phyloP scores from a whole-genome alignment of 2,888 invertebrate genomes.

The Petrolisthes manimaculis region DNA sequence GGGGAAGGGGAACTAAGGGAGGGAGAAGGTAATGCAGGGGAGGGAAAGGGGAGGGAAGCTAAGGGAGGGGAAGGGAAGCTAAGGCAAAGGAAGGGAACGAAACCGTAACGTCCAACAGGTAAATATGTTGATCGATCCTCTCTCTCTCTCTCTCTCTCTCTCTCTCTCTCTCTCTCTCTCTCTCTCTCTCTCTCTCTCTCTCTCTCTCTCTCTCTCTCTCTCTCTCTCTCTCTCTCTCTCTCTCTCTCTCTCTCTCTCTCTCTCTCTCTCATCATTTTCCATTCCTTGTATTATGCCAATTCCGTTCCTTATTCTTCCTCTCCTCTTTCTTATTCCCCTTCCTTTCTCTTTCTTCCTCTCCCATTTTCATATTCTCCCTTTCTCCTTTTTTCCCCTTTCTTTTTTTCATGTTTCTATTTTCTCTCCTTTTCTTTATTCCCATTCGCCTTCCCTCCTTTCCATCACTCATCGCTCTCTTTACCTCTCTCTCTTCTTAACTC shows the following conservation, averaged over 20 bases:
- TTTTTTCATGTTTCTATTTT: too few species aligned
- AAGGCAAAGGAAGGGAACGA: too few species aligned
- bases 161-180: not conserved
- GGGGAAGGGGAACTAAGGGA: too few species aligned
- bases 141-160: not conserved
- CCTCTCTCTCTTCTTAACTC: not conserved
- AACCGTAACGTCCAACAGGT: too few species aligned
- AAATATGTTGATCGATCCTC: not conserved
- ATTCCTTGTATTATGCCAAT: not conserved
- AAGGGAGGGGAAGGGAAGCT: too few species aligned
- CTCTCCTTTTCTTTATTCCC: not conserved
- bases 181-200: not conserved
- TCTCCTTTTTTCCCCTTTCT: not conserved
- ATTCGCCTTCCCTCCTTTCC: not conserved
- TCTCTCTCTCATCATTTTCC: not conserved
- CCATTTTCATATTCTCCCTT: not conserved
- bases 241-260: not conserved
- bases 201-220: not conserved
- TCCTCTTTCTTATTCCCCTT: not conserved
- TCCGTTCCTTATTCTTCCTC: not conserved
- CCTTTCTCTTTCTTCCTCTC: not conserved
- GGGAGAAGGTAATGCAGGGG: too few species aligned
- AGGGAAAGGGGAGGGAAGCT: too few species aligned
- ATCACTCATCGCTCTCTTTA: not conserved
- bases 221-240: not conserved